Percentiles rank a stretch among this genome's conserved stretches.
Evolutionary conservation across 2,888 invertebrate species (phyloP).

Genomic region (Ormyrus labotus): DNA sequence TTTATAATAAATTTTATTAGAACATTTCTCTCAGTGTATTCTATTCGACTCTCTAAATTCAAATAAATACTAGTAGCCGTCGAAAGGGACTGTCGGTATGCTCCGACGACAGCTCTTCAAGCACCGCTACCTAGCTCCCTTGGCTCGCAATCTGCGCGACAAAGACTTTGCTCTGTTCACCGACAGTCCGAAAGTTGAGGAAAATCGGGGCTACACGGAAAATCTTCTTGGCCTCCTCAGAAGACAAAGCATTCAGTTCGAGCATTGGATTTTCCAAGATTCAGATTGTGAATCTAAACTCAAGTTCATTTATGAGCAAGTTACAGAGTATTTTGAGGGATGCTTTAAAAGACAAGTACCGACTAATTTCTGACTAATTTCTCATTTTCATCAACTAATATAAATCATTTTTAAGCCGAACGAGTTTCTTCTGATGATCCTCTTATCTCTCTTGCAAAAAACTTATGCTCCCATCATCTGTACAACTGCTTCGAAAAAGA

Average conservation of each 20-base stretch:
- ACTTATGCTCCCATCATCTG: too few relatives aligned
- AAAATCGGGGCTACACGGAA: neutral
- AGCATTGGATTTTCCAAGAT: neutral
- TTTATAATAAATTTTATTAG: too few relatives aligned
- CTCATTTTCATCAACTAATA: too few relatives aligned
- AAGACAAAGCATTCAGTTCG: neutral
- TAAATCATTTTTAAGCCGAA: too few relatives aligned
- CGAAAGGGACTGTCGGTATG: neutral
- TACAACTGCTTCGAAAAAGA: too few relatives aligned
- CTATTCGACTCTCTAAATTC: neutral
- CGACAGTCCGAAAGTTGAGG: neutral
- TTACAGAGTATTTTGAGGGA: conserved; percentile 2
- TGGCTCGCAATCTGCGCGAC: conserved; percentile 8
- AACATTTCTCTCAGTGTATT: too few relatives aligned
- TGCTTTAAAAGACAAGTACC: conserved; percentile 13
- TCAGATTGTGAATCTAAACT: conserved; percentile 2
- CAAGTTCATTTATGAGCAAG: neutral
- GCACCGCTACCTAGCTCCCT: neutral
- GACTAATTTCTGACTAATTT: too few relatives aligned
- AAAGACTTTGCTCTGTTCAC: conserved; percentile 16
- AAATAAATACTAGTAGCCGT: conserved; percentile 1
- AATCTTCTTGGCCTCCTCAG: neutral
- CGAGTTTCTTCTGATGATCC: too few relatives aligned
- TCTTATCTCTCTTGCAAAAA: too few relatives aligned
- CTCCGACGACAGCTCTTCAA: neutral